These are phyloP conservation scores for Drosophila lutescens DNA, from an alignment of 2,888 invertebrate species.

Conservation along the genomic window DNA sequence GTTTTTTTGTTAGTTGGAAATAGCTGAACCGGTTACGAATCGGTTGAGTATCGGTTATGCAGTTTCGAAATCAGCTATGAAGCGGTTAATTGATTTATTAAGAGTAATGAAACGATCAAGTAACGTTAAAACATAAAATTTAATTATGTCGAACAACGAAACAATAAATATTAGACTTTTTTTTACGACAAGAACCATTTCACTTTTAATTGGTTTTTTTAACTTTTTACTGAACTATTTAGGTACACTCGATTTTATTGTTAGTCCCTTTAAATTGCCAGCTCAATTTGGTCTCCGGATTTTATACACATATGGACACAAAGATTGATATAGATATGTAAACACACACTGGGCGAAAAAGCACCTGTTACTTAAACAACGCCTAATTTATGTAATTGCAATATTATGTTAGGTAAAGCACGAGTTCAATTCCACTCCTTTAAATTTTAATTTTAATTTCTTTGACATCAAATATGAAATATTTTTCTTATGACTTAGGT, in stretches of 20 bases:
- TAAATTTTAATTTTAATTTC: too few relatives aligned
- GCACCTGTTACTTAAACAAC: too few relatives aligned
- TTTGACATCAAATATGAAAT: too few relatives aligned
- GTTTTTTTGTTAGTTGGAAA: background rate
- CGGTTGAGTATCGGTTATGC: background rate
- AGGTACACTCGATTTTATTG: background rate
- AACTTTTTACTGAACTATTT: background rate
- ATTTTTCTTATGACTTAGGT: too few relatives aligned
- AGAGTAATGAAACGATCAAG: too few relatives aligned
- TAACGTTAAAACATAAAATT: too few relatives aligned
- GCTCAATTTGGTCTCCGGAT: constrained; percentile 30
- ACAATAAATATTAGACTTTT: background rate
- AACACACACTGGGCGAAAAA: constrained; percentile 11
- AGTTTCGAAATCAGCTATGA: too few relatives aligned
- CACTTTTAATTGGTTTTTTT: too few relatives aligned
- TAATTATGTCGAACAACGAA: background rate
- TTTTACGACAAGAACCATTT: too few relatives aligned
- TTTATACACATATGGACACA: constrained; percentile 14
- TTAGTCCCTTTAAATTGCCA: background rate
- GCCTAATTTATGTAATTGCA: too few relatives aligned
- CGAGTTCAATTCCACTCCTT: too few relatives aligned
- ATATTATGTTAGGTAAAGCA: too few relatives aligned
- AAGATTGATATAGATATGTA: constrained; percentile 14
- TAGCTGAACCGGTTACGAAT: constrained; percentile 1
- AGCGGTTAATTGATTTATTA: background rate